Evolutionary conservation across 2,888 invertebrate species (phyloP), one percentile per base, ranked within the genome.

Genomic region (Agrotis exclamationis): DNA sequence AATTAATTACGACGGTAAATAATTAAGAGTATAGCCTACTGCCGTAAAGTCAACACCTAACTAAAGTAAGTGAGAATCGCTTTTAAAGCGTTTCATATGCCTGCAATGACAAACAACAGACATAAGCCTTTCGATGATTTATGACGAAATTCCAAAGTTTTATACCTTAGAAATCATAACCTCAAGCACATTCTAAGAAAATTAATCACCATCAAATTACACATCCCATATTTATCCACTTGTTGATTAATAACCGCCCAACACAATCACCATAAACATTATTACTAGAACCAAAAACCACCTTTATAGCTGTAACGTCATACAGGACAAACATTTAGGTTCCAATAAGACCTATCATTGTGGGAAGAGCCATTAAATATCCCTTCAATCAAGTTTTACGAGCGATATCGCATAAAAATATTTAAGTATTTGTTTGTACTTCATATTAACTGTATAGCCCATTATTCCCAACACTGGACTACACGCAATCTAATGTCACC

Each of bases 401-500:
- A 95, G 86, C 91, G 87, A 91, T 93, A 90, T 89, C 91, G 79
- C 95, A 93, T 96, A 96, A 96, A 96, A 95, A 95, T 96, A 93
- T 96, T 96, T 96, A 95, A 96, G 93, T 92, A 88, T 95, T 94
- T 96, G 93, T 96, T 96, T 96, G 94, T 93, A 88, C 88, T 89
- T 92, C 87, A 93, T 95, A 96, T 96, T 96, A 96, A 96, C 93
- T 92, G 89, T 89, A 74, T 70, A 69, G 70, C 63, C 82, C 76
- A 78, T 84, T 86, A 80, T 80, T 44, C 79, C 77, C 77, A 76
- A 79, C 73, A 82, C 66, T 82, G 60, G 65, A 58, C 6, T 63
- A 79, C 84, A 85, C 53, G 73, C 79, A 50, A 76, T 62, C 74
- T 85, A 87, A 87, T 85, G 74, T 85, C 68, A 71, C 74, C 84